phyloP scores from a whole-genome alignment of 1,140 invertebrate species.

The Battus philenor region DNA sequence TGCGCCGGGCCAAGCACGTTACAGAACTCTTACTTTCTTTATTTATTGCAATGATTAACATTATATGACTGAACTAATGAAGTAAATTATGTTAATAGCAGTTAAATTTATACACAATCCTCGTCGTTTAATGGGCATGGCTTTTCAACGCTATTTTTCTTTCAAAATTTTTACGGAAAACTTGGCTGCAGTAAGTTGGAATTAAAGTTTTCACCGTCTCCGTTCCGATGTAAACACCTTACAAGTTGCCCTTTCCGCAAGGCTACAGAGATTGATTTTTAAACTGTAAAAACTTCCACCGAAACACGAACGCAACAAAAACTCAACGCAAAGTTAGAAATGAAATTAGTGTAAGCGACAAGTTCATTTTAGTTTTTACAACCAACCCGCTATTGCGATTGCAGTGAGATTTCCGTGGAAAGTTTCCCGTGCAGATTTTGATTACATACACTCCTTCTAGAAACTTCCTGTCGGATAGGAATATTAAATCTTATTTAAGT shows the following conservation, averaged over 20 bases:
- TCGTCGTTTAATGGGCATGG: no score
- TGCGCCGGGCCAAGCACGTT: neutral
- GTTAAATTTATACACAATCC: no score
- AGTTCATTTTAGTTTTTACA: conserved; percentile 71
- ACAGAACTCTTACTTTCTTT: conserved; percentile 21
- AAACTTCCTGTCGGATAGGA: conserved; percentile 67
- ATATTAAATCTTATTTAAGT: conserved; percentile 76
- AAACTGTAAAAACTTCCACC: conserved; percentile 55
- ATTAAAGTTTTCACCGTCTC: neutral
- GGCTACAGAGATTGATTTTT: conserved; percentile 68
- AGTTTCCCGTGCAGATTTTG: conserved; percentile 71
- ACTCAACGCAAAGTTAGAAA: conserved; percentile 67
- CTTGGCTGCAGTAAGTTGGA: neutral
- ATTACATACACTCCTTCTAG: conserved; percentile 70
- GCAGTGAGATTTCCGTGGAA: conserved; percentile 61
- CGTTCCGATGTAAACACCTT: conserved; percentile 27
- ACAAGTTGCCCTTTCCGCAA: conserved; percentile 51
- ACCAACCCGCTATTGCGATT: conserved; percentile 55
- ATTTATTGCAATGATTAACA: neutral
- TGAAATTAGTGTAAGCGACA: conserved; percentile 74
- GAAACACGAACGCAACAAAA: conserved; percentile 51
- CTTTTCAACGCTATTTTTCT: no score
- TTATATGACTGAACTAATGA: no score
- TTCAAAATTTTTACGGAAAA: neutral
- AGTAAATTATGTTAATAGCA: no score